Percentiles rank a stretch among this genome's conserved stretches.
Evolutionary conservation across 2,797 vertebrate genomes (phyloP).

Genomic region (Cephalopachus bancanus): DNA sequence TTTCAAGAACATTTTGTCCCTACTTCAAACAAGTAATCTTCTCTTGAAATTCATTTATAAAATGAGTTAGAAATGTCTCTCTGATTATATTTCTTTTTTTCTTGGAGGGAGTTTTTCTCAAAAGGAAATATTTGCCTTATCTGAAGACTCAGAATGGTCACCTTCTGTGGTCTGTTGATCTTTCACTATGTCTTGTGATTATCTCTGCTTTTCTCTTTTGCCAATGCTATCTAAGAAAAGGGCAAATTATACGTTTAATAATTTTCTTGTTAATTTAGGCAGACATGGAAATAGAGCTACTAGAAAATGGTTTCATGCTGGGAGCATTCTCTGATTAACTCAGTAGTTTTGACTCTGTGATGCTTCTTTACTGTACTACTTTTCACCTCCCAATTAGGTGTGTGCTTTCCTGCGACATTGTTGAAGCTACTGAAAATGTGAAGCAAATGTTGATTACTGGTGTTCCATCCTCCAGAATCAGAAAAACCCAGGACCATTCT

Average conservation of each 20-base stretch:
- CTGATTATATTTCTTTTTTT: not conserved
- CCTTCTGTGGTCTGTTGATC: not conserved
- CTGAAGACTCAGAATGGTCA: not conserved
- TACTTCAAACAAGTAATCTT: not conserved
- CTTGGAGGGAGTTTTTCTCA: not conserved
- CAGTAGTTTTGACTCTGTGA: not conserved
- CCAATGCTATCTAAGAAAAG: not conserved
- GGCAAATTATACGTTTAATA: not conserved
- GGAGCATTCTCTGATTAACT: not conserved
- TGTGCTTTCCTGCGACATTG: not conserved
- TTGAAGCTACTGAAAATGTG: not conserved
- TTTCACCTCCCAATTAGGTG: not conserved
- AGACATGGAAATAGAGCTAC: not conserved
- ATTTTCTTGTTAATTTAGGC: not conserved
- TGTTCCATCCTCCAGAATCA: not conserved
- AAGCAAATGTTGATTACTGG: not conserved
- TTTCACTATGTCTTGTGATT: not conserved
- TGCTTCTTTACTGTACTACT: not conserved
- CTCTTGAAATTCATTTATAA: constrained; percentile 13
- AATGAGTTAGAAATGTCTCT: not conserved
- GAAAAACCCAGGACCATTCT: not conserved
- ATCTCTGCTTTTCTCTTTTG: not conserved
- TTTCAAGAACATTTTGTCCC: not conserved
- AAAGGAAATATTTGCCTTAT: not conserved
- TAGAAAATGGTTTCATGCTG: not conserved